phyloP scores from a whole-genome alignment of 2,113 vertebrate genomes.

The Pandion haliaetus region DNA sequence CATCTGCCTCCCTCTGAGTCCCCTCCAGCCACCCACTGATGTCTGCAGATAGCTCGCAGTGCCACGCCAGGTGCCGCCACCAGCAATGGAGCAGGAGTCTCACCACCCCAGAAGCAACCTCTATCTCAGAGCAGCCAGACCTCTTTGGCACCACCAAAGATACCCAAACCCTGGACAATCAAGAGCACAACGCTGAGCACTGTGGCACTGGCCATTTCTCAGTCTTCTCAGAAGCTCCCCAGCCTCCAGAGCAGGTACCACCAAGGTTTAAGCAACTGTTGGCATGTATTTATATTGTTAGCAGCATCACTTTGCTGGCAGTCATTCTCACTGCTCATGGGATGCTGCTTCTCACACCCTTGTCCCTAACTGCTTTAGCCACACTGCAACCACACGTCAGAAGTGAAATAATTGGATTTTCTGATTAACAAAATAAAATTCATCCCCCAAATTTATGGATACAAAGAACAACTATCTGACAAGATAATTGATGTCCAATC shows the following conservation, averaged over 20 bases:
- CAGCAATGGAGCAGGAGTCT: neutral
- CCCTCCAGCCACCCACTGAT: neutral
- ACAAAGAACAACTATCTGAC: neutral
- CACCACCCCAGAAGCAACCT: neutral
- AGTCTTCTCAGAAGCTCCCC: neutral
- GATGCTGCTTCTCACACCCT: neutral
- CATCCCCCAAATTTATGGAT: neutral
- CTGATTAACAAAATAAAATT: neutral
- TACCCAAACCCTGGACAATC: neutral
- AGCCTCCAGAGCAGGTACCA: neutral
- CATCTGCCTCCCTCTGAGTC: neutral
- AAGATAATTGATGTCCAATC: neutral
- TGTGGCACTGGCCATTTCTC: neutral
- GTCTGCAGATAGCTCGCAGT: accelerated
- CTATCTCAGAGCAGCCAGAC: neutral
- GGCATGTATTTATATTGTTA: accelerated
- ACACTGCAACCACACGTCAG: accelerated
- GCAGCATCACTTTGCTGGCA: neutral
- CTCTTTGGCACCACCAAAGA: neutral
- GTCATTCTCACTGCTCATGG: neutral
- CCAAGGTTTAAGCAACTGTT: neutral
- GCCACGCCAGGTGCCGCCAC: neutral
- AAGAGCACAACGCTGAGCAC: neutral
- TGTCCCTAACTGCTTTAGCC: neutral
- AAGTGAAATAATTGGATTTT: neutral